A percentile compares a stretch with the other conserved stretches of the same genome.
phyloP scores from a whole-genome alignment of 2,888 invertebrate genomes.

The Selenia dentaria region DNA sequence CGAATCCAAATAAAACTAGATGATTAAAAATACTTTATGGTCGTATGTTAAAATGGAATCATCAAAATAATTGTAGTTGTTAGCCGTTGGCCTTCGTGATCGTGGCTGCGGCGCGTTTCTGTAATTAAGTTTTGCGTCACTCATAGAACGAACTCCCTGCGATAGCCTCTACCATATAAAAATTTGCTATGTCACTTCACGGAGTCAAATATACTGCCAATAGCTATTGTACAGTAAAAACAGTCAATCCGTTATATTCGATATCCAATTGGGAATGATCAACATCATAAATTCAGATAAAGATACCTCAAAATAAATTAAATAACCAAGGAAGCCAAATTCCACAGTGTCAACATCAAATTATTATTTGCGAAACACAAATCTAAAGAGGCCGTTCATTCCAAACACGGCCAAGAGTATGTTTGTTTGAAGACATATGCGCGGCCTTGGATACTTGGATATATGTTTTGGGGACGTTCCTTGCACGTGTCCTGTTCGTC shows the following conservation, averaged over 20 bases:
- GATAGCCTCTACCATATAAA: constrained; percentile 72
- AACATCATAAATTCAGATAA: not conserved
- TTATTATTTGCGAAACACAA: constrained; percentile 29
- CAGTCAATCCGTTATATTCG: not conserved
- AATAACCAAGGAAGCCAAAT: constrained; percentile 12
- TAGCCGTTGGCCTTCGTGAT: constrained; percentile 72
- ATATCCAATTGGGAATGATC: not conserved
- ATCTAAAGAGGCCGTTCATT: constrained; percentile 36
- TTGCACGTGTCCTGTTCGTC: constrained; percentile 54
- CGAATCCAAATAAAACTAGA: constrained; percentile 60
- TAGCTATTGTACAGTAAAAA: constrained; percentile 10
- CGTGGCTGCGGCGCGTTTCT: constrained; percentile 71
- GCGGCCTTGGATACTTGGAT: constrained; percentile 55
- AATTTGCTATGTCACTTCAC: constrained; percentile 68
- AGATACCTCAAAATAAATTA: not conserved
- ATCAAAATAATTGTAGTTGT: constrained; percentile 76
- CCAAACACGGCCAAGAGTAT: constrained; percentile 37
- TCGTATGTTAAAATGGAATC: constrained; percentile 62
- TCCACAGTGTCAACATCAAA: constrained; percentile 8
- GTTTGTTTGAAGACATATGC: constrained; percentile 55
- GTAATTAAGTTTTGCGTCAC: constrained; percentile 83
- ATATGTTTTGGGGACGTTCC: constrained; percentile 49
- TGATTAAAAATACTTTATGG: constrained; percentile 66
- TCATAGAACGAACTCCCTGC: constrained; percentile 74
- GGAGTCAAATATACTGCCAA: constrained; percentile 16